Evolutionary conservation across 1,140 invertebrate genomes (phyloP).

Genomic region (Aphis craccivora): DNA sequence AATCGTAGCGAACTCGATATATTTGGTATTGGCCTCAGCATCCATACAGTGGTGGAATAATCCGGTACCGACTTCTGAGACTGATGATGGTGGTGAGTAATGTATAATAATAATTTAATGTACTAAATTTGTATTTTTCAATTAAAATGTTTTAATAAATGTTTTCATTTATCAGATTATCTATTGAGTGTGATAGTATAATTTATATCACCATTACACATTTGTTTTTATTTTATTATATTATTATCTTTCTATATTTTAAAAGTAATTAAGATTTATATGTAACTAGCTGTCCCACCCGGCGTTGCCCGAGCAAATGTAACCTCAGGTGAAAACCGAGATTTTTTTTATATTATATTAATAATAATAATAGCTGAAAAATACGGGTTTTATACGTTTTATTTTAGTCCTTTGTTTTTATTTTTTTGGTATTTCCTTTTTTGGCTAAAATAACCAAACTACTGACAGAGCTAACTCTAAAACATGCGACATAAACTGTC

Average conservation of each 20-base stretch:
- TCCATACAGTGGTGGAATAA: conserved; percentile 78
- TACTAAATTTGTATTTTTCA: neutral
- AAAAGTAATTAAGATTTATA: neutral
- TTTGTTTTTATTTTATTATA: neutral
- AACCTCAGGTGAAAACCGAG: too few species aligned
- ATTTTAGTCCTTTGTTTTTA: too few species aligned
- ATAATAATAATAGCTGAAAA: too few species aligned
- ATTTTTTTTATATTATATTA: too few species aligned
- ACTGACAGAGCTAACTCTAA: too few species aligned
- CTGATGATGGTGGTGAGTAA: neutral
- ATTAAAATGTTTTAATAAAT: neutral
- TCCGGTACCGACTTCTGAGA: conserved; percentile 1
- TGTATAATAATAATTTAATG: neutral
- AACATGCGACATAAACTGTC: too few species aligned
- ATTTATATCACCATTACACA: neutral
- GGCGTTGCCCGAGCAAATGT: too few species aligned
- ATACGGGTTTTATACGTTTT: too few species aligned
- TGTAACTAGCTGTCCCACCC: too few species aligned
- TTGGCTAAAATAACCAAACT: too few species aligned
- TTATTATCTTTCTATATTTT: neutral
- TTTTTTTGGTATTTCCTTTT: too few species aligned
- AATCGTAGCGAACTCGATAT: conserved; percentile 76
- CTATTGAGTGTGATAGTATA: neutral
- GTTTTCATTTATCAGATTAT: neutral
- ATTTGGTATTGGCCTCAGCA: conserved; percentile 75